Conservation (phyloP, 2,797 vertebrate genomes). For the Microchirus variegatus region DNA sequence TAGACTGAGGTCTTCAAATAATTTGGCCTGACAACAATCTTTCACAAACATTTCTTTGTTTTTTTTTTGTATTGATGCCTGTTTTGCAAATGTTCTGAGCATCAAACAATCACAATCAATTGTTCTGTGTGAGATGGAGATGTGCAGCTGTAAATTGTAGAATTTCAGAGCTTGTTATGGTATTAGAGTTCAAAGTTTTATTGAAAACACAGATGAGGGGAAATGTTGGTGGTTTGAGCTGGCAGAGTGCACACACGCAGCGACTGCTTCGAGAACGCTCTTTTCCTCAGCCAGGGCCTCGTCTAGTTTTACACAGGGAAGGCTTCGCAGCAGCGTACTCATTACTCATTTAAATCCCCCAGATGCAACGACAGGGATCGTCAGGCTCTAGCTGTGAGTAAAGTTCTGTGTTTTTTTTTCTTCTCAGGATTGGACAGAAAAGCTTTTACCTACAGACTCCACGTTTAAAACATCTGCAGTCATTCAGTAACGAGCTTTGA, state of each 20-base stretch:
- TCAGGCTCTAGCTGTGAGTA: not conserved
- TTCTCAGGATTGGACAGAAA: not conserved
- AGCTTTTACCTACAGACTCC: not conserved
- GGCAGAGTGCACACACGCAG: not conserved
- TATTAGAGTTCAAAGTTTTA: not conserved
- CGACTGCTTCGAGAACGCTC: not conserved
- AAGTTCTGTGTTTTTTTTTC: slow-evolving; percentile 2
- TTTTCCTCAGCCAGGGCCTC: not conserved
- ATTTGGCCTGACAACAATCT: too few species aligned
- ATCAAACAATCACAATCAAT: not conserved
- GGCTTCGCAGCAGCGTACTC: not conserved
- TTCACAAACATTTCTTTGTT: too few species aligned
- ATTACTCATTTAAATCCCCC: not conserved
- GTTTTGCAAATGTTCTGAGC: not conserved
- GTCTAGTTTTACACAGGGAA: not conserved
- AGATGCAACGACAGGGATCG: not conserved
- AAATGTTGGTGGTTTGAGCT: not conserved
- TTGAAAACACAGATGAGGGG: not conserved
- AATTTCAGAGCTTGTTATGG: not conserved
- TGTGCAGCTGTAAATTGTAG: not conserved
- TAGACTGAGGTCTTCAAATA: too few species aligned
- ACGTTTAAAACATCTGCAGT: not conserved
- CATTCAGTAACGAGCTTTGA: not conserved
- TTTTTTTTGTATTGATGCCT: not conserved
- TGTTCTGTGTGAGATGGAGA: not conserved